These are phyloP conservation scores for Drosophila gaucha DNA, from an alignment of 2,888 invertebrate species.

Conservation along the genomic window DNA sequence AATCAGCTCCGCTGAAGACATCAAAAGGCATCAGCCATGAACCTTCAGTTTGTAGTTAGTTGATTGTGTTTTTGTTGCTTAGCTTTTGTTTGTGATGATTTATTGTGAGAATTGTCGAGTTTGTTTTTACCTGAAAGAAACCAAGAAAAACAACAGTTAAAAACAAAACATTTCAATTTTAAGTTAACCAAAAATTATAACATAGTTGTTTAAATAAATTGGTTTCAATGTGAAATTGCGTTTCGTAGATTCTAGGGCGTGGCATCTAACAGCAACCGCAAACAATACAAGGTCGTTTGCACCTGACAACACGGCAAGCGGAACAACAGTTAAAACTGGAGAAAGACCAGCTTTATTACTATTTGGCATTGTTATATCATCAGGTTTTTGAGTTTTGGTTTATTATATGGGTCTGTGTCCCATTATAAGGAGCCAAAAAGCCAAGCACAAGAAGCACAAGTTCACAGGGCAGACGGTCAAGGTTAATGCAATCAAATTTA, in stretches of 20 bases:
- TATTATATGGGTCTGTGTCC: constrained; percentile 7
- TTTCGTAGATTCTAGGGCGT: constrained; percentile 30
- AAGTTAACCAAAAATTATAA: constrained; percentile 27
- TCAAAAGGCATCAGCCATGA: constrained; percentile 6
- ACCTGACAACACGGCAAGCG: constrained; percentile 30
- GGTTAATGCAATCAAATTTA: constrained; percentile 22
- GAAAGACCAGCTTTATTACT: constrained; percentile 43
- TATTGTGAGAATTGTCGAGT: constrained; percentile 26
- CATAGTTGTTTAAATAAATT: constrained; percentile 26
- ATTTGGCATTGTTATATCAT: constrained; percentile 30
- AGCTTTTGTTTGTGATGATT: constrained; percentile 21
- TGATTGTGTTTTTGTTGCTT: constrained; percentile 10
- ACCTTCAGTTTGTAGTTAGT: constrained; percentile 4
- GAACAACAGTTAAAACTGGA: constrained; percentile 31
- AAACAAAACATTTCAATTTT: constrained; percentile 35
- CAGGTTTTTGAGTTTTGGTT: constrained; percentile 7
- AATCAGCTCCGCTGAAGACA: not conserved
- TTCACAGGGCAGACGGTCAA: constrained; percentile 47
- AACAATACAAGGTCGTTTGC: constrained; percentile 49
- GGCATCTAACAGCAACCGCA: constrained; percentile 1
- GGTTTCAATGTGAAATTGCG: constrained; percentile 14
- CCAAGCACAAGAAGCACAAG: constrained; percentile 13
- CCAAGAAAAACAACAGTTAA: constrained; percentile 30
- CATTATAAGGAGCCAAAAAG: constrained; percentile 5
- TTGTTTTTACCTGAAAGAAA: constrained; percentile 60